Percentiles rank a stretch among this genome's conserved stretches.
These are phyloP conservation scores for Phymanthus crucifer DNA, from an alignment of 92 coral and sea anemone species.

Conservation along the genomic window DNA sequence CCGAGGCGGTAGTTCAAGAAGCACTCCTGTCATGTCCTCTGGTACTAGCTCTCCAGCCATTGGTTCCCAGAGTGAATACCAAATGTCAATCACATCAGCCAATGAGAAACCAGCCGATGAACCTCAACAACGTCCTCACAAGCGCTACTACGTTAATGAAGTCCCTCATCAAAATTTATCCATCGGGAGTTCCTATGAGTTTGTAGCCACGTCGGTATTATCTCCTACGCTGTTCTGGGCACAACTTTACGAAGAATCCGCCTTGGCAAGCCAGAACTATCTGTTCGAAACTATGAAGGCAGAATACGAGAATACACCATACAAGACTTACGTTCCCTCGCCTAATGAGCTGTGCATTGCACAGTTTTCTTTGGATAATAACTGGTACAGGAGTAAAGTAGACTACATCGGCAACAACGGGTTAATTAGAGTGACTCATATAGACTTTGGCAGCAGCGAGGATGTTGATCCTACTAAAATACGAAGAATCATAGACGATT, in stretches of 20 bases:
- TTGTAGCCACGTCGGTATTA: constrained; percentile 62
- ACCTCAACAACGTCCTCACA: constrained; percentile 13
- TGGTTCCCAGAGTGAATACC: background rate
- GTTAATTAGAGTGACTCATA: constrained; percentile 66
- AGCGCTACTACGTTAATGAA: constrained; percentile 52
- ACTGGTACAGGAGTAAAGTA: constrained; percentile 85
- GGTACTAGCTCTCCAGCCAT: background rate
- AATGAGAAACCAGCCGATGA: background rate
- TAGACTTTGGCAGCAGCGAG: constrained; percentile 94
- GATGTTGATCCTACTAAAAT: constrained; percentile 66
- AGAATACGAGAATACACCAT: constrained; percentile 54
- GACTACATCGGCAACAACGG: constrained; percentile 74
- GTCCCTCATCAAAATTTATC: constrained; percentile 55
- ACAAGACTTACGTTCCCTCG: constrained; percentile 72
- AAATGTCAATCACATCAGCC: background rate
- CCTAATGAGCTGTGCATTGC: constrained; percentile 83
- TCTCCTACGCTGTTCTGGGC: constrained; percentile 81
- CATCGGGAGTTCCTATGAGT: constrained; percentile 38
- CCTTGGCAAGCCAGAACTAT: constrained; percentile 49
- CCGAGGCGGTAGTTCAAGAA: background rate
- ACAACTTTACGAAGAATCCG: constrained; percentile 56
- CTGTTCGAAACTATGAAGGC: constrained; percentile 45
- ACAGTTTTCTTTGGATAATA: constrained; percentile 66
- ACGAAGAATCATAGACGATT: constrained; percentile 64
- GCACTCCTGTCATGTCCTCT: background rate